A percentile compares a stretch with the other conserved stretches of the same genome.
Evolutionary conservation across 2,113 vertebrate species (phyloP).

Genomic region (Erinaceus europaeus): DNA sequence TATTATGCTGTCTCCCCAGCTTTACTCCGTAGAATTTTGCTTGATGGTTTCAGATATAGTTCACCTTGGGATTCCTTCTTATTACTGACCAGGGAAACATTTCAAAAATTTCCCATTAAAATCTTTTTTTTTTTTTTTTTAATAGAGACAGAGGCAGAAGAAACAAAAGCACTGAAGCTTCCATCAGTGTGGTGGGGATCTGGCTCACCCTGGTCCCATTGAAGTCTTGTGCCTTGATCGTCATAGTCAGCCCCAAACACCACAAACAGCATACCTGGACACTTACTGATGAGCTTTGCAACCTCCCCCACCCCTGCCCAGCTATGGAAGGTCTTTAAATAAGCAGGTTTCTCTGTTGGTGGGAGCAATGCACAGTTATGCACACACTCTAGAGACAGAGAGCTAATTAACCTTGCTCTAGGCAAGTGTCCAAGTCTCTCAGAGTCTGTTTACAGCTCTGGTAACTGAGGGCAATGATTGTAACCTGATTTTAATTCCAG

Average conservation of each 20-base stretch:
- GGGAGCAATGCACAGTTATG: not conserved
- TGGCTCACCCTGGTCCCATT: not conserved
- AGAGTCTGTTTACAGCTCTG: constrained; percentile 26
- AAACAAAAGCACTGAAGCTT: too few species aligned
- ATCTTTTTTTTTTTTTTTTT: too few species aligned
- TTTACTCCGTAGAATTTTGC: too few species aligned
- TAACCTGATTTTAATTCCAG: constrained; percentile 47
- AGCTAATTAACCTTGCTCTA: constrained; percentile 49
- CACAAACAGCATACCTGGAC: not conserved
- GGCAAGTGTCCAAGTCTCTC: constrained; percentile 47
- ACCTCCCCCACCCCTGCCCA: not conserved
- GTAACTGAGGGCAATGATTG: not conserved
- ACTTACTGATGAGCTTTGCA: not conserved
- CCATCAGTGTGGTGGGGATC: too few species aligned
- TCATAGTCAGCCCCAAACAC: not conserved
- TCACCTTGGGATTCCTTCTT: too few species aligned
- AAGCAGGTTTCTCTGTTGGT: not conserved
- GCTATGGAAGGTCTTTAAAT: not conserved
- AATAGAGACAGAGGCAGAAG: too few species aligned
- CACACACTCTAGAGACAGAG: not conserved
- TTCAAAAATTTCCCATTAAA: too few species aligned
- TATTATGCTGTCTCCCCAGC: too few species aligned
- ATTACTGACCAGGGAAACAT: too few species aligned
- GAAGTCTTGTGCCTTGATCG: not conserved
- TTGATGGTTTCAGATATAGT: too few species aligned